Percentiles rank a stretch among this genome's conserved stretches.
Evolutionary conservation across 2,797 vertebrate genomes (phyloP).

Genomic region (Hylomyscus alleni): DNA sequence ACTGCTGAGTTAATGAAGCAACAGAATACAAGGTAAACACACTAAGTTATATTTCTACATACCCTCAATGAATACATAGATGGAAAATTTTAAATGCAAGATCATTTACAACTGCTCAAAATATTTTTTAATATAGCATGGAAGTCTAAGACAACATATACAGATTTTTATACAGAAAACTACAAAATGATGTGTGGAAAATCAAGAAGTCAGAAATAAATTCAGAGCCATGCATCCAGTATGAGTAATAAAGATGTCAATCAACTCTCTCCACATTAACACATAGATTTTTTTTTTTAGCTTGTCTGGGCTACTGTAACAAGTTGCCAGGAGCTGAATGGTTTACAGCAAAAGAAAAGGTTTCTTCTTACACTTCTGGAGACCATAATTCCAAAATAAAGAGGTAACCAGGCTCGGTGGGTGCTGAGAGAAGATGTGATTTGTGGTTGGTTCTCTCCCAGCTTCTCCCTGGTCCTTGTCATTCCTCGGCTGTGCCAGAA

Average conservation of each 20-base stretch:
- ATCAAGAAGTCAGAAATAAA: background rate
- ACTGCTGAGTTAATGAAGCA: background rate
- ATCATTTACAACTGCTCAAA: slow-evolving; percentile 9
- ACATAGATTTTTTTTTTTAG: background rate
- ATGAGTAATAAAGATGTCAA: background rate
- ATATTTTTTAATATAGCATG: background rate
- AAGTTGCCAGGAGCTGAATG: background rate
- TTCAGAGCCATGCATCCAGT: background rate
- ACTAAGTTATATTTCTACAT: slow-evolving; percentile 14
- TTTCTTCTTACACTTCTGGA: background rate
- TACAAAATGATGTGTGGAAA: background rate
- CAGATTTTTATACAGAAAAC: slow-evolving; percentile 4
- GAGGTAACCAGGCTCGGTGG: background rate
- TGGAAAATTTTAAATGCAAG: background rate
- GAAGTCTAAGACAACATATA: background rate
- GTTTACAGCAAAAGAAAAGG: background rate
- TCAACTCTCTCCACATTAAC: slow-evolving; percentile 4
- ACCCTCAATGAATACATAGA: background rate
- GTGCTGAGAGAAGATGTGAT: background rate
- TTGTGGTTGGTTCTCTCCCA: background rate
- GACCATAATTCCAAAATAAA: background rate
- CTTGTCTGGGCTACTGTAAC: background rate
- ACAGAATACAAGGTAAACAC: background rate
- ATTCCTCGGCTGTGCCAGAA: background rate
- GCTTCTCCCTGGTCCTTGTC: background rate